Base-by-base conservation (phyloP, 2,113 vertebrate species). In the Callorhinus ursinus region DNA sequence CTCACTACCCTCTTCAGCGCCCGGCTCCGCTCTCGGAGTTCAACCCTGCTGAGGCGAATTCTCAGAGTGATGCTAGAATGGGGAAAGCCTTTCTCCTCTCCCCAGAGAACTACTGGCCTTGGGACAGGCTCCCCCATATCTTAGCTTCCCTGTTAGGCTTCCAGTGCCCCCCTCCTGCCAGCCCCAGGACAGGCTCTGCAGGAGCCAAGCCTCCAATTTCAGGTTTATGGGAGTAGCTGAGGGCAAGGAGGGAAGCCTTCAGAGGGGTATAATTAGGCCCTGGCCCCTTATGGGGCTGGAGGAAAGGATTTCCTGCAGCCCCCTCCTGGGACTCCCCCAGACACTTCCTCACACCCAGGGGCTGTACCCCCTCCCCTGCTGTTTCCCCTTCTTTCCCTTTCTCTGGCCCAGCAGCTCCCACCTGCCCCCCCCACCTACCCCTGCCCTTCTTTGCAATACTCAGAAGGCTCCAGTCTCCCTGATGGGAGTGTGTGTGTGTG, bases 41-140 rank as follows among this genome's bases (percentile, higher is more conserved):
- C 96, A 88, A 98, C 97, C 97, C 97, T 97, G 98, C 91, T 98
- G 93, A 97, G 94, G 95, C 97, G 98, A 98, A 98, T 96, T 97
- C 93, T 96, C 96, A 95, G 94, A 93, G 81, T 92, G 97, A 95
- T 95, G 77, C 88, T 97, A 57, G 89, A 28, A 72, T 57, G 33
- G 82, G 71, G 16, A 85, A 90, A 95, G 72, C 51, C 87, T 90
- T 69, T 61, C 81, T 57, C 53, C 36, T 92, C 51, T 97, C 85
- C 71, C 92, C 71, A 92, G 86, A 94, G 81, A 96, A 46, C 65
- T 96, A 96, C 95, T 98, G 92, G 95, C 76, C 97, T 97, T 97
- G 97, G 93, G 93, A 93, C 88, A 93, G 69, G 9, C 84, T 90
- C 94, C 87, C 88, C 90, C 67, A 16, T 36, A 94, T 69, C 91